Evolutionary conservation across 2,888 invertebrate species (phyloP).

Genomic region (Hirtodrosophila histrioides): DNA sequence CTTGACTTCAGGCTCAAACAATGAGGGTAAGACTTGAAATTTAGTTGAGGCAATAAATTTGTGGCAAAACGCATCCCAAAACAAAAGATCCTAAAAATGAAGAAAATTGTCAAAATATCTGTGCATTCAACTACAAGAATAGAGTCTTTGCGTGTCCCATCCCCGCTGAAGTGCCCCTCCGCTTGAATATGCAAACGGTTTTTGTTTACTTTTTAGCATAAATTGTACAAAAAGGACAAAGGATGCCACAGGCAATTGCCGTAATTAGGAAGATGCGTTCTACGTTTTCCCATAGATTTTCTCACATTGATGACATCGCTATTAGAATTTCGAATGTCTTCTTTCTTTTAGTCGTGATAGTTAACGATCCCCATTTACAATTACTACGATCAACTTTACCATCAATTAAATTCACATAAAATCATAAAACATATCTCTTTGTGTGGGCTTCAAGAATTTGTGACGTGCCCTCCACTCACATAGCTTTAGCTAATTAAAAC

Average conservation of each 20-base stretch:
- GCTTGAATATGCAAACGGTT: slow-evolving; percentile 37
- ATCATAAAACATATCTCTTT: slow-evolving; percentile 9
- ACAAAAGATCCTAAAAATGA: slow-evolving; percentile 49
- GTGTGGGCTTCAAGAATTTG: slow-evolving; percentile 16
- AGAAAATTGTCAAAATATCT: slow-evolving; percentile 55
- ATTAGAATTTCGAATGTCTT: not conserved
- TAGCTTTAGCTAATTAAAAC: slow-evolving; percentile 33
- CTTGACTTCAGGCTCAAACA: not conserved
- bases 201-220: slow-evolving; percentile 47
- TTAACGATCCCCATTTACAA: not conserved
- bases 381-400: slow-evolving; percentile 1
- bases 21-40: slow-evolving; percentile 30
- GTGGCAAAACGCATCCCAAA: slow-evolving; percentile 63
- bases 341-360: not conserved
- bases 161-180: slow-evolving; percentile 3
- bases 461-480: slow-evolving; percentile 9
- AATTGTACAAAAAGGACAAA: slow-evolving; percentile 29
- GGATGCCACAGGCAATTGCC: slow-evolving; percentile 39
- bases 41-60: slow-evolving; percentile 71
- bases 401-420: slow-evolving; percentile 51
- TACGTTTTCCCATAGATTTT: slow-evolving; percentile 20
- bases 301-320: slow-evolving; percentile 26
- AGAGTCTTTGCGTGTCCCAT: slow-evolving; percentile 28
- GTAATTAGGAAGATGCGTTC: slow-evolving; percentile 40
- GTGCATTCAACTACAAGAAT: slow-evolving; percentile 29